Conservation (phyloP, 2,797 vertebrate species). For the Nannoperca australis region DNA sequence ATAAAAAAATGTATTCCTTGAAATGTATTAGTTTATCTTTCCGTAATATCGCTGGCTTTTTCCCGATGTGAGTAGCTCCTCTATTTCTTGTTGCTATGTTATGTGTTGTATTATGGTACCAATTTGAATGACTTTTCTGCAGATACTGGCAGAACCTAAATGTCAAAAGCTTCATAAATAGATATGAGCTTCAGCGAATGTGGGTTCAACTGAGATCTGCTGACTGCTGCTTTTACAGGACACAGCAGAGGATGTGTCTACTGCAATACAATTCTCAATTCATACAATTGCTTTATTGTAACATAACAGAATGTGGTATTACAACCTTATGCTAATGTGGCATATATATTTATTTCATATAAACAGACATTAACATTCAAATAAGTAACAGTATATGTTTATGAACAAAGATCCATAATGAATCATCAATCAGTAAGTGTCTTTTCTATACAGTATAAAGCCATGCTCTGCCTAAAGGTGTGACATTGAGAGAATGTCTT, state of each 20-base stretch:
- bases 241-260: background rate
- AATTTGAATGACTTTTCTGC: constrained; percentile 17
- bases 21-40: background rate
- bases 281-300: background rate
- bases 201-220: constrained; percentile 35
- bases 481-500: constrained; percentile 22
- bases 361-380: background rate
- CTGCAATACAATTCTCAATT: constrained; percentile 11
- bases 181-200: constrained; percentile 14
- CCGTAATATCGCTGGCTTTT: background rate
- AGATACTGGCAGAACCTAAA: constrained; percentile 25
- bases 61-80: background rate
- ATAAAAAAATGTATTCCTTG: background rate
- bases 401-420: constrained; percentile 1
- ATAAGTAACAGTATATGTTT: constrained; percentile 1
- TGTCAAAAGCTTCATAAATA: constrained; percentile 43
- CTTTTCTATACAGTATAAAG: background rate
- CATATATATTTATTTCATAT: background rate
- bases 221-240: constrained; percentile 27
- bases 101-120: no score
- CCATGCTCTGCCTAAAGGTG: background rate
- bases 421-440: background rate
- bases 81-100: background rate
- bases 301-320: background rate
- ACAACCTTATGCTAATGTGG: background rate